phyloP scores from a whole-genome alignment of 1,140 invertebrate genomes.

The Atopsyche davidsoni region DNA sequence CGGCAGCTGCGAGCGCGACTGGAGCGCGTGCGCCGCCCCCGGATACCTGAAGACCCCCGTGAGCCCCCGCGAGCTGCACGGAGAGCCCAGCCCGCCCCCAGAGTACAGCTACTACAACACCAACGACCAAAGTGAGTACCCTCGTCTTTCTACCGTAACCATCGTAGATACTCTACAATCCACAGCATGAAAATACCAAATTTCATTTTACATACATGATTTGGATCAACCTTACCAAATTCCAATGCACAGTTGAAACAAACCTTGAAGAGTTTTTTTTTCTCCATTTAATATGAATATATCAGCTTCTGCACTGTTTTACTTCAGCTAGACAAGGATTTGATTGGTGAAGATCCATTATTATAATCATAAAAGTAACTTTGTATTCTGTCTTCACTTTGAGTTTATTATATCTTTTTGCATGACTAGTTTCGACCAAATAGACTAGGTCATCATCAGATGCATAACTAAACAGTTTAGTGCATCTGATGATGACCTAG shows the following conservation, averaged over 20 bases:
- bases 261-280: no score
- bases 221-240: background rate
- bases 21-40: constrained; percentile 35
- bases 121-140: constrained; percentile 12
- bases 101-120: constrained; percentile 42
- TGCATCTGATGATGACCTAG: no score
- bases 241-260: background rate
- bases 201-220: background rate
- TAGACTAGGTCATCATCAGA: no score
- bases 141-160: background rate
- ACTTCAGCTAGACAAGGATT: no score
- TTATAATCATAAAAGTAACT: no score
- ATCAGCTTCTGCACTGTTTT: no score
- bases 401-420: no score
- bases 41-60: constrained; percentile 36
- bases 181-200: background rate
- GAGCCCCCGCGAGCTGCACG: constrained; percentile 27
- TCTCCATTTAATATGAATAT: no score
- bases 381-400: no score
- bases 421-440: no score
- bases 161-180: background rate
- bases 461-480: no score
- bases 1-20: constrained; percentile 13
- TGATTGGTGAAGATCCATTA: no score
- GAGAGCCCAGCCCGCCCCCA: constrained; percentile 21